Conservation (phyloP, 2,888 invertebrate species). For the Artemia sinica region DNA sequence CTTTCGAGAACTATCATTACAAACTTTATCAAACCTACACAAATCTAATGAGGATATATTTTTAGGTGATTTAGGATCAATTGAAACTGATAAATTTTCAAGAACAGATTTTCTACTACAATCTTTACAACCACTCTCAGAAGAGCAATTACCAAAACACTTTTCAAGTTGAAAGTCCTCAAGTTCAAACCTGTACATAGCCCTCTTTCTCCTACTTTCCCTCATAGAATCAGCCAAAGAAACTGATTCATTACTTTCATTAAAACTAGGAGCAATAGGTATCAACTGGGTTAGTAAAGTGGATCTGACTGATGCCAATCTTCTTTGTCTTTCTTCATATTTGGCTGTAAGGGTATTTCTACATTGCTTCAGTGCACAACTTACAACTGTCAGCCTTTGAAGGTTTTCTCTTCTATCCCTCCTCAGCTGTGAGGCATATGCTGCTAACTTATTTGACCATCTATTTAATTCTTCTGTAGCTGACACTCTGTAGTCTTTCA, state of each 20-base stretch:
- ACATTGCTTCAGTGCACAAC: conserved; percentile 7
- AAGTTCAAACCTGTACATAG: conserved; percentile 7
- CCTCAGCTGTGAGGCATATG: not conserved
- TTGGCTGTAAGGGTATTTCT: not conserved
- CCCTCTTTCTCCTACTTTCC: conserved; percentile 4
- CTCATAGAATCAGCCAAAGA: not conserved
- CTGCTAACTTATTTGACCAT: not conserved
- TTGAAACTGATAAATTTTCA: not conserved
- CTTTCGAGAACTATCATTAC: not conserved
- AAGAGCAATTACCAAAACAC: not conserved
- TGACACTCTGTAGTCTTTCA: not conserved
- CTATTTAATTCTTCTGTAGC: not conserved
- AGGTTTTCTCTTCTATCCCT: conserved; percentile 3
- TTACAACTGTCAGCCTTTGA: conserved; percentile 5
- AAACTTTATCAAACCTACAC: not conserved
- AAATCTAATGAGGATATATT: not conserved
- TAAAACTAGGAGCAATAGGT: not conserved
- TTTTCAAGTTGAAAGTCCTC: conserved; percentile 6
- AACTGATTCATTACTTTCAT: not conserved
- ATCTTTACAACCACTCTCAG: conserved; percentile 4
- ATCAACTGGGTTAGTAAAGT: not conserved
- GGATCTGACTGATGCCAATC: conserved; percentile 6
- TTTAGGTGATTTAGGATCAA: not conserved
- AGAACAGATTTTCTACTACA: not conserved
- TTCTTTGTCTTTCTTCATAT: conserved; percentile 5